Evolutionary conservation across 2,113 vertebrate genomes (phyloP).

Genomic region (Lasiurus borealis): DNA sequence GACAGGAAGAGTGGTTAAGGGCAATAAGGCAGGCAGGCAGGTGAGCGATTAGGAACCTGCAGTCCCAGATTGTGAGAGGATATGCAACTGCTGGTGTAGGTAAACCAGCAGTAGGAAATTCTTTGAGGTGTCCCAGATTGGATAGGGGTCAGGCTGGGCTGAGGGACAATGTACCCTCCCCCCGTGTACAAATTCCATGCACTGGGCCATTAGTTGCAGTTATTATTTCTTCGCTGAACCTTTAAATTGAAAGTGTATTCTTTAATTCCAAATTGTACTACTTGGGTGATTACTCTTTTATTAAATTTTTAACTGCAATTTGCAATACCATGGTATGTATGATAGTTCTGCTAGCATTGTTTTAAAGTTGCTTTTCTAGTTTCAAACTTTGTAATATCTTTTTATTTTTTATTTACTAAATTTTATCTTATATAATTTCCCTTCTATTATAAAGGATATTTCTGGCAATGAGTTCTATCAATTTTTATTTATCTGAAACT

Average conservation of each 20-base stretch:
- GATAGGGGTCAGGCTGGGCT: too few species aligned
- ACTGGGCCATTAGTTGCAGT: not conserved
- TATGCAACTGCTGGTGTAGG: too few species aligned
- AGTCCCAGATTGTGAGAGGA: too few species aligned
- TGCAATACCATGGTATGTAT: not conserved
- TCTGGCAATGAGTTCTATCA: not conserved
- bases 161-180: too few species aligned
- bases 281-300: not conserved
- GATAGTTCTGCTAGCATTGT: not conserved
- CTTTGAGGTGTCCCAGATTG: too few species aligned
- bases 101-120: too few species aligned
- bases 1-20: too few species aligned
- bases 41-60: too few species aligned
- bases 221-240: not conserved
- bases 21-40: too few species aligned
- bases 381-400: not conserved
- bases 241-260: not conserved
- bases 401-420: not conserved
- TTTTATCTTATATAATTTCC: not conserved
- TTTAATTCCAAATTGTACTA: not conserved
- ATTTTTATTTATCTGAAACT: not conserved
- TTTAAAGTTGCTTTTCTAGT: not conserved
- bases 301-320: not conserved
- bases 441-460: not conserved
- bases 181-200: too few species aligned